Conservation (phyloP, 2,113 vertebrate genomes). For the Proteles cristata region DNA sequence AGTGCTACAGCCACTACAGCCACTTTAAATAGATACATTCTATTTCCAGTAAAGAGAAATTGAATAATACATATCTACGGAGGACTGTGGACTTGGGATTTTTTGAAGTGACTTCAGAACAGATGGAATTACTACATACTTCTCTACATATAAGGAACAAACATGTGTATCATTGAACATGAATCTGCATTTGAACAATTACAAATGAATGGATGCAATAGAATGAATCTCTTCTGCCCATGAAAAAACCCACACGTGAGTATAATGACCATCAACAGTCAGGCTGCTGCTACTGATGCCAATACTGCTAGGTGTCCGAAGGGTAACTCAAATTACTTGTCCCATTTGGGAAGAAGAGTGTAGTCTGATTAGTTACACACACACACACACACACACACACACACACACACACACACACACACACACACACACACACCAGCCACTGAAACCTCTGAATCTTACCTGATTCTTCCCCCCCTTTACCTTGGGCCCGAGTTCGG, state of each 20-base stretch:
- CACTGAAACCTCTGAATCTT: neutral
- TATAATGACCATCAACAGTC: neutral
- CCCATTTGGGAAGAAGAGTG: neutral
- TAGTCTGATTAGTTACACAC: neutral
- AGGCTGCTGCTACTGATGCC: neutral
- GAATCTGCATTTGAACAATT: neutral
- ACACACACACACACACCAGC: neutral
- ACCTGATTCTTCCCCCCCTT: neutral
- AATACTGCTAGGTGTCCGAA: neutral
- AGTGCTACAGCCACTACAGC: neutral
- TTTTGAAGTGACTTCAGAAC: conserved; percentile 37
- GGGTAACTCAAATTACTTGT: neutral
- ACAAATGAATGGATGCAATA: neutral
- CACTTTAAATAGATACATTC: conserved; percentile 35
- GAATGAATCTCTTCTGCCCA: neutral
- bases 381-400: too few species aligned
- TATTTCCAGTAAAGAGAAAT: conserved; percentile 51
- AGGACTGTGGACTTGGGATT: neutral
- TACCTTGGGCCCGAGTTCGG: neutral
- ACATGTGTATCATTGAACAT: neutral
- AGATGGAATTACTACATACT: neutral
- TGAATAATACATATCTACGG: neutral
- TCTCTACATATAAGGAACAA: neutral
- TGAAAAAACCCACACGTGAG: neutral
- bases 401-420: neutral